These are phyloP conservation scores for Spondyliosoma cantharus DNA, from an alignment of 2,797 vertebrate species.

Conservation along the genomic window DNA sequence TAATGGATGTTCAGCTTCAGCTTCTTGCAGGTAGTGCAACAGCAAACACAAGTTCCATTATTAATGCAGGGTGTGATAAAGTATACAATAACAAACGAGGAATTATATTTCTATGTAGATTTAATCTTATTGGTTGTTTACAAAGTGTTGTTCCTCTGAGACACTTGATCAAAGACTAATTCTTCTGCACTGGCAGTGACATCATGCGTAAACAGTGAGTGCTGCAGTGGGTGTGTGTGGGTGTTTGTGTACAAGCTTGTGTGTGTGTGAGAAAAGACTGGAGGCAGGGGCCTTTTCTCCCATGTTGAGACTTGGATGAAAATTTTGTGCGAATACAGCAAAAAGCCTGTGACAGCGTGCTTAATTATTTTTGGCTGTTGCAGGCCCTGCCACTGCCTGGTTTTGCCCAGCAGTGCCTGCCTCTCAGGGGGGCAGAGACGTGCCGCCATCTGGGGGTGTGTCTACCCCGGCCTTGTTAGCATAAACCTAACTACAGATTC, in stretches of 20 bases:
- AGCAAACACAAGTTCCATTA: slow-evolving; percentile 32
- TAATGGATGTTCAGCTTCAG: neutral
- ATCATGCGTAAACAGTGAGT: slow-evolving; percentile 71
- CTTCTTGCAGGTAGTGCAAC: slow-evolving; percentile 12
- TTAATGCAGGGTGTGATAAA: slow-evolving; percentile 27
- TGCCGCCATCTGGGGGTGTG: slow-evolving; percentile 75
- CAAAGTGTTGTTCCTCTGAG: slow-evolving; percentile 66
- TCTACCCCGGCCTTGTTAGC: slow-evolving; percentile 76
- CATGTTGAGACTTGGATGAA: slow-evolving; percentile 84
- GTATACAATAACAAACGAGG: slow-evolving; percentile 49
- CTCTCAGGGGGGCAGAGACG: slow-evolving; percentile 76
- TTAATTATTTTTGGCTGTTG: slow-evolving; percentile 86
- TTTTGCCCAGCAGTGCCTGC: slow-evolving; percentile 74
- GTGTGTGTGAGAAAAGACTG: slow-evolving; percentile 57
- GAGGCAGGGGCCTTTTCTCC: slow-evolving; percentile 82
- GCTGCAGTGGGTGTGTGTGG: slow-evolving; percentile 54
- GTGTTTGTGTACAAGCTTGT: slow-evolving; percentile 21
- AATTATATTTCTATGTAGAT: slow-evolving; percentile 39
- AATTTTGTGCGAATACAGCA: slow-evolving; percentile 84
- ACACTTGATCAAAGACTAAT: slow-evolving; percentile 71
- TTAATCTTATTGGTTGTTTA: slow-evolving; percentile 67
- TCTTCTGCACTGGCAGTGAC: slow-evolving; percentile 66
- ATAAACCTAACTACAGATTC: slow-evolving; percentile 75
- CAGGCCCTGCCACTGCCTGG: slow-evolving; percentile 76
- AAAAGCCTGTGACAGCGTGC: slow-evolving; percentile 83